A percentile compares a stretch with the other conserved stretches of the same genome.
phyloP scores from a whole-genome alignment of 2,113 vertebrate genomes.

The Lampris incognitus region DNA sequence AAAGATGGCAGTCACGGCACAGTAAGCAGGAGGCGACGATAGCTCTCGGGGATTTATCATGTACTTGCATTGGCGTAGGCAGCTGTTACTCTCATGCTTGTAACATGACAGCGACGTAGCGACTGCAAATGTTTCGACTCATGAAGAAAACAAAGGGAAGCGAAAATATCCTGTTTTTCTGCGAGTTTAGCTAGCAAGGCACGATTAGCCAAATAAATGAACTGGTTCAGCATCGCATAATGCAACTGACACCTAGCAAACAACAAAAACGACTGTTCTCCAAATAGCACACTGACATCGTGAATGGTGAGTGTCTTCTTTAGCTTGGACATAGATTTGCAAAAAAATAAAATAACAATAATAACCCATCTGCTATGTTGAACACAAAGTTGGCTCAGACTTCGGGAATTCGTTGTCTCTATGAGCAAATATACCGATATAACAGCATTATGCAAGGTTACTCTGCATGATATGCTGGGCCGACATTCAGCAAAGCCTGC shows the following conservation, averaged over 20 bases:
- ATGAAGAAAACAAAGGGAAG: conserved; percentile 26
- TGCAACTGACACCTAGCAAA: conserved; percentile 39
- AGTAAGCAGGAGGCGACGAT: conserved; percentile 57
- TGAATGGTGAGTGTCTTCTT: conserved; percentile 43
- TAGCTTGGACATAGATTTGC: not conserved
- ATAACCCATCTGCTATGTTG: no score
- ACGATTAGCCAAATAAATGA: conserved; percentile 73
- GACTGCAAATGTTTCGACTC: conserved; percentile 18
- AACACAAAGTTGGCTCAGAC: no score
- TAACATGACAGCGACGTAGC: conserved; percentile 20
- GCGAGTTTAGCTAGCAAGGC: conserved; percentile 72
- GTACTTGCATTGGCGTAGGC: conserved; percentile 8
- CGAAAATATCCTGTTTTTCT: conserved; percentile 53
- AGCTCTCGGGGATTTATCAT: conserved; percentile 53
- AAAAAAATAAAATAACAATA: not conserved
- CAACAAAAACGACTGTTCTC: conserved; percentile 41
- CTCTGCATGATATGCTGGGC: no score
- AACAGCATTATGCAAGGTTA: no score
- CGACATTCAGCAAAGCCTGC: no score
- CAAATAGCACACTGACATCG: conserved; percentile 26
- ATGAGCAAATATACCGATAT: not conserved
- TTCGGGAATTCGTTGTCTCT: not conserved
- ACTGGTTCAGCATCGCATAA: conserved; percentile 35
- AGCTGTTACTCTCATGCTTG: conserved; percentile 1
- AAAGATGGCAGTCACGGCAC: conserved; percentile 73